Evolutionary conservation across 2,113 vertebrate species (phyloP).

Genomic region (Colossoma macropomum): DNA sequence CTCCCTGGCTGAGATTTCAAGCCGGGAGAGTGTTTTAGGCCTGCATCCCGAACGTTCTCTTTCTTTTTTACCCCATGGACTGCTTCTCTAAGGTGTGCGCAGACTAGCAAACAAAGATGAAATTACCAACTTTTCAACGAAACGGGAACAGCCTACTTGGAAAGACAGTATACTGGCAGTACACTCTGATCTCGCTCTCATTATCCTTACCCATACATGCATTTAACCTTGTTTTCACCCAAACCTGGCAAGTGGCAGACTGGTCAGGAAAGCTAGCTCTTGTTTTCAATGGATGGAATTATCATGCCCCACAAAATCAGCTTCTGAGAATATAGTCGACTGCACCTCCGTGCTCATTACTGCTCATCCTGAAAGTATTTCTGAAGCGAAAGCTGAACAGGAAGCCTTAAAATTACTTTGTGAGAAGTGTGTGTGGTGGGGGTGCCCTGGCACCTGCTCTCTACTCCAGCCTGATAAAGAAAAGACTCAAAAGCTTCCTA

Average conservation of each 20-base stretch:
- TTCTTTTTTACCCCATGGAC: not conserved
- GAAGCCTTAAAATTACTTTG: conserved; percentile 9
- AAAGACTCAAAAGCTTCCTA: not conserved
- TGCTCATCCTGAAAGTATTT: conserved; percentile 4
- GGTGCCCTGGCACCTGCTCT: not conserved
- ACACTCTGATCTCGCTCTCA: conserved; percentile 18
- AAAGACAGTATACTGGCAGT: conserved; percentile 9
- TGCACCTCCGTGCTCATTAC: not conserved
- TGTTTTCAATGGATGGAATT: not conserved
- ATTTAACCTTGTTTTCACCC: conserved; percentile 22
- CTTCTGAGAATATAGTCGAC: conserved; percentile 25
- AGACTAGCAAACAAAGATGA: conserved; percentile 13
- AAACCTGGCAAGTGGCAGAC: not conserved
- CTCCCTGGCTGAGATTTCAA: conserved; percentile 34
- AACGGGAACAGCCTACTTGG: not conserved
- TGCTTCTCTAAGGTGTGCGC: not conserved
- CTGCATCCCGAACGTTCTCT: not conserved
- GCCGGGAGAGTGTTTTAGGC: not conserved
- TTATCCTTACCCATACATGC: not conserved
- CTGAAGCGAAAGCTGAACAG: conserved; percentile 27
- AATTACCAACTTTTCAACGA: not conserved
- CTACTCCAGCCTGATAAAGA: not conserved
- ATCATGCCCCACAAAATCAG: not conserved
- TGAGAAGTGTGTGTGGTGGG: not conserved
- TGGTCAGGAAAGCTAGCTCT: not conserved